A percentile compares a stretch with the other conserved stretches of the same genome.
phyloP scores from a whole-genome alignment of 1,140 invertebrate species.

The Camponotus floridanus region DNA sequence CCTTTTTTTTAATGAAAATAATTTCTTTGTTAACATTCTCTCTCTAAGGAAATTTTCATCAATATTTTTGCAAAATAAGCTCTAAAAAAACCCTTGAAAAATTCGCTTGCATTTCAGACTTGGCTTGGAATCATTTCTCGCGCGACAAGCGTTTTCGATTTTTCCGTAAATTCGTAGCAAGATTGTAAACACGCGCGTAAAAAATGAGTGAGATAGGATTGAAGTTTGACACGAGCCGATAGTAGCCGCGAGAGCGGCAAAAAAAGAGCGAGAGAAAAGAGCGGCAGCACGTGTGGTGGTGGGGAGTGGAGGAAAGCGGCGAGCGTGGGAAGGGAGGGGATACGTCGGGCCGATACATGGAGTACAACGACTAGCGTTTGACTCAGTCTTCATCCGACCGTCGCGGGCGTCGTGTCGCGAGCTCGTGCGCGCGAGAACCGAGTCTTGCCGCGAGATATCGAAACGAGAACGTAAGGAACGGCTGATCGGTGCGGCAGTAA shows the following conservation, averaged over 20 bases:
- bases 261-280: conserved; percentile 59
- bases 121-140: neutral
- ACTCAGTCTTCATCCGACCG: conserved; percentile 80
- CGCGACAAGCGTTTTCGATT: neutral
- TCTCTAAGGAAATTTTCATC: neutral
- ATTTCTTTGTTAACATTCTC: conserved; percentile 3
- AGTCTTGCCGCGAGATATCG: conserved; percentile 35
- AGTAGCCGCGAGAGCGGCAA: conserved; percentile 58
- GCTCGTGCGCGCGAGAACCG: conserved; percentile 51
- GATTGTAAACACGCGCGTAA: conserved; percentile 31
- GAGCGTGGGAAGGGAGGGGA: conserved; percentile 50
- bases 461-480: neutral
- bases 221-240: conserved; percentile 68
- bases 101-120: neutral
- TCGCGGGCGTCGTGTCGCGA: conserved; percentile 76
- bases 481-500: neutral
- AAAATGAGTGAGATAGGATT: conserved; percentile 53
- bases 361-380: conserved; percentile 68
- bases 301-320: conserved; percentile 29
- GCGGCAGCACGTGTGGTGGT: conserved; percentile 14
- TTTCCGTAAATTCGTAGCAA: neutral
- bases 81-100: neutral
- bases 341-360: conserved; percentile 72
- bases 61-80: neutral
- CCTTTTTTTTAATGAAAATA: conserved; percentile 37